phyloP scores from a whole-genome alignment of 2,113 vertebrate species.

The Clupea harengus region DNA sequence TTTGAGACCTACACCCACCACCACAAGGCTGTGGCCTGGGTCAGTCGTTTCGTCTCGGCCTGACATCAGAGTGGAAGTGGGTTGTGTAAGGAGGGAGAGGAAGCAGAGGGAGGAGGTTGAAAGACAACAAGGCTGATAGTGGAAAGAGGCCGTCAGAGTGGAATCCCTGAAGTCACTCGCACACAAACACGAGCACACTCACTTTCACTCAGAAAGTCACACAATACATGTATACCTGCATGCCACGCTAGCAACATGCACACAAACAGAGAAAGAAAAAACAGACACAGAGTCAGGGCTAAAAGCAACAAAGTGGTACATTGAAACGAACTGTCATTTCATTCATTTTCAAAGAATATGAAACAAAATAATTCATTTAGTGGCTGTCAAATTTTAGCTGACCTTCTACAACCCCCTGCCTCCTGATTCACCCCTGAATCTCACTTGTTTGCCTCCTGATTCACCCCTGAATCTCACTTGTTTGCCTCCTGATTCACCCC shows the following conservation, averaged over 20 bases:
- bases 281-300: too few species aligned
- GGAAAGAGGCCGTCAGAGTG: conserved; percentile 38
- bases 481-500: too few species aligned
- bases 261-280: not conserved
- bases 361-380: too few species aligned
- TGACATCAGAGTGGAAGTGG: conserved; percentile 23
- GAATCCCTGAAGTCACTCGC: conserved; percentile 30
- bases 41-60: not conserved
- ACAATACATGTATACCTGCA: not conserved
- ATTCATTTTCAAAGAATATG: too few species aligned
- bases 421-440: too few species aligned
- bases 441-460: too few species aligned
- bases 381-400: too few species aligned
- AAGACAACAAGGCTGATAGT: conserved; percentile 33
- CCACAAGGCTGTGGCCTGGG: conserved; percentile 8
- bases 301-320: too few species aligned
- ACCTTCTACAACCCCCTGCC: too few species aligned
- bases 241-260: not conserved
- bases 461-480: too few species aligned
- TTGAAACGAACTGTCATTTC: too few species aligned
- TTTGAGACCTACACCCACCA: not conserved
- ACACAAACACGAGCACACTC: not conserved
- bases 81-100: not conserved
- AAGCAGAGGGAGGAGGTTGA: conserved; percentile 5
- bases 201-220: conserved; percentile 26